Conservation (phyloP, 2,888 invertebrate genomes). For the Trimorus sp. region DNA sequence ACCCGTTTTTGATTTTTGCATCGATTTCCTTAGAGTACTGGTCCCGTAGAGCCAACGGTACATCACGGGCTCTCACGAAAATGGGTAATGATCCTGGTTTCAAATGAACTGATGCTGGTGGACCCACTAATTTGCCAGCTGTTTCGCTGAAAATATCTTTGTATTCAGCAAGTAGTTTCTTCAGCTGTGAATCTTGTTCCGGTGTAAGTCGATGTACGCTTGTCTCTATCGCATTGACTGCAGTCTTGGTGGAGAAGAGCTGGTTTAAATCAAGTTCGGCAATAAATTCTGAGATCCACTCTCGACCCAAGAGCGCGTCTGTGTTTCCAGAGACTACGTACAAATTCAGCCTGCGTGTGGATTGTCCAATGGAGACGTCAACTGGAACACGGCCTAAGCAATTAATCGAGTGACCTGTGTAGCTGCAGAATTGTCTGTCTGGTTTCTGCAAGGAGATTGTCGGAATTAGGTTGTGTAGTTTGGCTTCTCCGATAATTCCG, state of each 20-base stretch:
- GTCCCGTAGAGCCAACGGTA: slow-evolving; percentile 18
- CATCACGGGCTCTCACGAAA: slow-evolving; percentile 30
- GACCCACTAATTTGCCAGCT: slow-evolving; percentile 33
- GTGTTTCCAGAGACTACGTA: slow-evolving; percentile 34
- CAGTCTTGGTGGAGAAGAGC: background rate
- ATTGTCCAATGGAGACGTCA: slow-evolving; percentile 16
- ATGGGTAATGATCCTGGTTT: slow-evolving; percentile 22
- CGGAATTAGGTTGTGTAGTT: slow-evolving; percentile 15
- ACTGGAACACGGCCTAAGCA: slow-evolving; percentile 32
- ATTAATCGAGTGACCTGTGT: slow-evolving; percentile 39
- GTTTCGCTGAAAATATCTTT: slow-evolving; percentile 2
- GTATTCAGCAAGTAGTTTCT: background rate
- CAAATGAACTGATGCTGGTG: slow-evolving; percentile 18
- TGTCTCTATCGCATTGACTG: background rate
- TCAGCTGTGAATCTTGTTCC: background rate
- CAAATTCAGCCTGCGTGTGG: slow-evolving; percentile 25
- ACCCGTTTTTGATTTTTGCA: background rate
- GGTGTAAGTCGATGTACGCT: background rate
- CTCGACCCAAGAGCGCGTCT: slow-evolving; percentile 40
- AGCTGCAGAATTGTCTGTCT: slow-evolving; percentile 48
- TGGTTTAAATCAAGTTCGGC: slow-evolving; percentile 18
- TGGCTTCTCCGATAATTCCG: slow-evolving; percentile 32
- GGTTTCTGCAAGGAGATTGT: slow-evolving; percentile 11
- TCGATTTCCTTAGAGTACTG: slow-evolving; percentile 10
- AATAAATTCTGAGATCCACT: slow-evolving; percentile 33